Evolutionary conservation across 2,888 invertebrate genomes (phyloP), one percentile per base, ranked within the genome.

Genomic region (Stictocephala bisonia): DNA sequence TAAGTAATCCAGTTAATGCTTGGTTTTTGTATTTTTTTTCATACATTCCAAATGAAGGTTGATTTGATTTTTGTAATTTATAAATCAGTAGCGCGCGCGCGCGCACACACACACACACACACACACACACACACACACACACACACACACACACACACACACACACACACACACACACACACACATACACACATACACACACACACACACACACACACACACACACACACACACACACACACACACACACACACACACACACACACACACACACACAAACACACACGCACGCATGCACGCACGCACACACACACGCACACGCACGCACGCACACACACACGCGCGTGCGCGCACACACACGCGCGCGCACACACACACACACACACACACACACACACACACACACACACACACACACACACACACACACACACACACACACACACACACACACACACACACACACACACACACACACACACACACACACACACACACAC

Each of bases 401-500:
- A 35, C 35, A 35, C 35, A 35, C 35, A 35, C 44, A 44, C 44
- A 44, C 44, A 44, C 44, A 44, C 44, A 44, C 44, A 44, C 44
- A 44, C 44, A 44, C 44, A 44, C 44, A 44, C 44, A 44, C 44
- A 44, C 44, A 44, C 44, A 44, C 44, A 44, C 44, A 44, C 44
- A 44, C 44, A 44, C 44, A 44, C 44, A 44, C 44, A 44, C 44
- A 44, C 44, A 44, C 44, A 44, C 44, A 44, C 44, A 44, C 44
- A 44, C 44, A 44, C 44, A 44, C 44, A 44, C 44, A 44, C 44
- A 44, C 44, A 44, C 44, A 44, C 44, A 44, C 44, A 44, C 44
- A 44, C 44, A 44, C 44, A 44, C 44, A 44, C 44, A 44, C 44
- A 44, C 44, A 44, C 44, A 44, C 44, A 44, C 44, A 44, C 44